Percentiles rank a stretch among this genome's conserved stretches.
Evolutionary conservation across 2,888 invertebrate genomes (phyloP).

Genomic region (Epistrophe eligans): DNA sequence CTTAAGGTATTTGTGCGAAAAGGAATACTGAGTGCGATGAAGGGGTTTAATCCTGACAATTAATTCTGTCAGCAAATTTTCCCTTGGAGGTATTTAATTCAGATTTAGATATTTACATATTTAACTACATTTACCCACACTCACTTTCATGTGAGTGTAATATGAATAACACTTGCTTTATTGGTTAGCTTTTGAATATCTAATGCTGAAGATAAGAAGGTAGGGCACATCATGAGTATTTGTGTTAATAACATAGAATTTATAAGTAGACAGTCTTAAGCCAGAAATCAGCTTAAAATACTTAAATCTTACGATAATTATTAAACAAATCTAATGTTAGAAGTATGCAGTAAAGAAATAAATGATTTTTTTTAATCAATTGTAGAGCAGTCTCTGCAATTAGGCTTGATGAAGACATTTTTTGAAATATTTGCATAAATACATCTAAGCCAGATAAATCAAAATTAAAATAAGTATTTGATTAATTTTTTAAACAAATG

Average conservation of each 20-base stretch:
- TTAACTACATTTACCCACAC: constrained; percentile 29
- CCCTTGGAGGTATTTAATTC: constrained; percentile 68
- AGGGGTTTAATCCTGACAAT: constrained; percentile 64
- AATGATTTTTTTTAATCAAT: background rate
- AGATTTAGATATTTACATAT: constrained; percentile 63
- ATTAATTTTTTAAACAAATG: no score
- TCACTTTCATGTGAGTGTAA: constrained; percentile 48
- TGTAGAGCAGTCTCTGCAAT: background rate
- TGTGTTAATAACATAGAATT: constrained; percentile 48
- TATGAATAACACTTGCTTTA: constrained; percentile 58
- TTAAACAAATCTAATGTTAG: background rate
- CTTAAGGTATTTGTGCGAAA: background rate
- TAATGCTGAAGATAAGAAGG: constrained; percentile 49
- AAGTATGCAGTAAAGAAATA: background rate
- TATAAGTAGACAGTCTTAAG: constrained; percentile 25
- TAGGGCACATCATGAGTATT: constrained; percentile 32
- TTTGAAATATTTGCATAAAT: no score
- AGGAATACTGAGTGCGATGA: background rate
- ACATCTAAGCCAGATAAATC: no score
- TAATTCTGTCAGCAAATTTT: constrained; percentile 72
- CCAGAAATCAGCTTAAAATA: constrained; percentile 19
- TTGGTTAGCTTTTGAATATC: constrained; percentile 61
- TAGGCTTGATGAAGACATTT: no score
- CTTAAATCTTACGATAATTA: constrained; percentile 11
- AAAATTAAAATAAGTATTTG: no score